phyloP scores from a whole-genome alignment of 2,888 invertebrate species.

The Griposia aprilina region DNA sequence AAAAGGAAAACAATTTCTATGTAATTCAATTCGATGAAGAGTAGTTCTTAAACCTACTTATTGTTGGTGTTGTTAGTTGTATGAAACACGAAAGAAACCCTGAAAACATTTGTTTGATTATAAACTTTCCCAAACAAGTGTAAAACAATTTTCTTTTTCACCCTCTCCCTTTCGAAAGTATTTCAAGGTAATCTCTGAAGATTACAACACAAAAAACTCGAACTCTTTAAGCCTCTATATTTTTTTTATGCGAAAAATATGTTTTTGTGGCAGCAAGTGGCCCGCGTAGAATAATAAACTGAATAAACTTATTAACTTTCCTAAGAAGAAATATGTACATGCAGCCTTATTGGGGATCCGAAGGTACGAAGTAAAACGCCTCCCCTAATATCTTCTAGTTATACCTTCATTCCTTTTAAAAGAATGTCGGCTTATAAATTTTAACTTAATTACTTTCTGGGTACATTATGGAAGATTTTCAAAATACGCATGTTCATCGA shows the following conservation, averaged over 20 bases:
- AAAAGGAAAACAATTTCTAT: no score
- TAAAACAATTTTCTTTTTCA: conserved; percentile 77
- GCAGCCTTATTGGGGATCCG: conserved; percentile 67
- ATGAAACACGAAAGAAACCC: conserved; percentile 24
- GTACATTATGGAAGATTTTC: conserved; percentile 29
- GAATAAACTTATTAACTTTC: conserved; percentile 79
- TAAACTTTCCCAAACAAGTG: conserved; percentile 72
- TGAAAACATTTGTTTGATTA: conserved; percentile 50
- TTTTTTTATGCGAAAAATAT: conserved; percentile 85
- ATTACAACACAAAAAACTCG: conserved; percentile 84
- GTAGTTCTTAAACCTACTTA: background rate
- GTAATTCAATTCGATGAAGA: conserved; percentile 16
- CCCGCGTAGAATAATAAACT: conserved; percentile 81
- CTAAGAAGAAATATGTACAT: conserved; percentile 74
- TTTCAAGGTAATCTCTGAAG: conserved; percentile 86
- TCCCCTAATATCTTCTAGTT: conserved; percentile 68
- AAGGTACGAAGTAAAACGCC: conserved; percentile 67
- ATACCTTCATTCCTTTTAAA: conserved; percentile 59
- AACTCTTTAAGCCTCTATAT: conserved; percentile 85
- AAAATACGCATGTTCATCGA: conserved; percentile 18
- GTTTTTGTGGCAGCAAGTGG: conserved; percentile 75
- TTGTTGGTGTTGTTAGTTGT: background rate
- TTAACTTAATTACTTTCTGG: conserved; percentile 53
- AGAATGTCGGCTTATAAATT: conserved; percentile 49
- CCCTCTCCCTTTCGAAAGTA: conserved; percentile 80